Conservation (phyloP, 2,113 vertebrate genomes). For the Vidua macroura region DNA sequence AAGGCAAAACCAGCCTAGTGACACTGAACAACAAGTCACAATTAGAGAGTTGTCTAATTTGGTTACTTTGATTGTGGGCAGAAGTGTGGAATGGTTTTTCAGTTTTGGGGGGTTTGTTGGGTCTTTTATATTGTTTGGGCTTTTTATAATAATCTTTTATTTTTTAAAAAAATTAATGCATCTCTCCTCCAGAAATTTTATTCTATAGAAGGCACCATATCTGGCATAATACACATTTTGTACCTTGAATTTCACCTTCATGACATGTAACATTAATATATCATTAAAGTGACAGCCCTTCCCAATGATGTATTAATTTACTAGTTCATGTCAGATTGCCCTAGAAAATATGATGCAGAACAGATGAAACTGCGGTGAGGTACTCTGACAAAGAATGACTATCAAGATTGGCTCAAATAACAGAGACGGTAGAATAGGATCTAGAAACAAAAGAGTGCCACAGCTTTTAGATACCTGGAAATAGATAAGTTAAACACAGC, state of each 20-base stretch:
- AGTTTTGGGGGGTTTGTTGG: rapidly evolving
- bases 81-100: background rate
- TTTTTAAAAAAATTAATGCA: background rate
- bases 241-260: background rate
- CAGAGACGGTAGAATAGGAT: background rate
- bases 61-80: background rate
- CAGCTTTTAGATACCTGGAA: background rate
- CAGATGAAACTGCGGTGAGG: background rate
- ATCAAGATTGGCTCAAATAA: background rate
- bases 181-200: background rate
- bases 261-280: slow-evolving; percentile 11
- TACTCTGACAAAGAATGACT: background rate
- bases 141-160: background rate
- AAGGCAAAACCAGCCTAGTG: background rate
- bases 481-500: background rate
- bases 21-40: background rate
- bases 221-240: slow-evolving; percentile 6
- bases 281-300: slow-evolving; percentile 36
- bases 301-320: slow-evolving; percentile 16
- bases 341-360: background rate
- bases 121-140: background rate
- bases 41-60: background rate
- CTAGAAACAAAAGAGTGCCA: background rate
- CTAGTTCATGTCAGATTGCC: background rate
- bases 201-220: background rate